Evolutionary conservation across 2,888 invertebrate species (phyloP), one percentile per base, ranked within the genome.

Genomic region (Philopedon plagiatum): DNA sequence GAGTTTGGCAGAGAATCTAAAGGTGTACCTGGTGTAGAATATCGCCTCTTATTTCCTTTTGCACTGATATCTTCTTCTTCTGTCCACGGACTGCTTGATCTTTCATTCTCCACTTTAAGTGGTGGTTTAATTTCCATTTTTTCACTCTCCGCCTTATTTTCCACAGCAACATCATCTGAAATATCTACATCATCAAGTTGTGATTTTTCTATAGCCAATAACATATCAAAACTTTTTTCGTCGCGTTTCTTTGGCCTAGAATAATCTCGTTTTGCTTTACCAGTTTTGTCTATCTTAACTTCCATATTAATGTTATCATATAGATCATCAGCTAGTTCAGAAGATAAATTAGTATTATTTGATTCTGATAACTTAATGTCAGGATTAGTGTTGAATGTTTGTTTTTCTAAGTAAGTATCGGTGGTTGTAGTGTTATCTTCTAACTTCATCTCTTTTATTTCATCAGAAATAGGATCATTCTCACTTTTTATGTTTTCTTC

Each of bases 1-100:
- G 89, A 89, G 81, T 90, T 91, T 2, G 92, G 91, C 68, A 91
- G 86, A 11, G 91, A 91, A 80, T 92, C 92, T 13, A 80, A 78
- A 0, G 88, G 86, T 0, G 88, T 89, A 0, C 87, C 88, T 0
- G 89, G 88, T 0, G 85, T 85, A 7, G 86, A 86, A 60, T 85
- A 84, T 13, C 86, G 80, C 44, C 85, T 80, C 73, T 82, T 80
- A 56, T 72, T 76, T 41, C 76, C 58, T 68, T 73, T 75, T 5
- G 70, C 68, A 56, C 74, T 68, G 0, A 79, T 79, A 23, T 86
- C 87, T 57, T 88, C 87, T 74, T 89, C 89, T 73, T 88, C 88
- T 0, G 88, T 87, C 85, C 88, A 87, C 0, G 89, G 88, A 81
- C 89, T 89, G 72, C 86, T 88, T 0, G 89, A 89, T 8, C 88